Base-by-base conservation (phyloP, 2,797 vertebrate species). In the Chelidonichthys spinosus region DNA sequence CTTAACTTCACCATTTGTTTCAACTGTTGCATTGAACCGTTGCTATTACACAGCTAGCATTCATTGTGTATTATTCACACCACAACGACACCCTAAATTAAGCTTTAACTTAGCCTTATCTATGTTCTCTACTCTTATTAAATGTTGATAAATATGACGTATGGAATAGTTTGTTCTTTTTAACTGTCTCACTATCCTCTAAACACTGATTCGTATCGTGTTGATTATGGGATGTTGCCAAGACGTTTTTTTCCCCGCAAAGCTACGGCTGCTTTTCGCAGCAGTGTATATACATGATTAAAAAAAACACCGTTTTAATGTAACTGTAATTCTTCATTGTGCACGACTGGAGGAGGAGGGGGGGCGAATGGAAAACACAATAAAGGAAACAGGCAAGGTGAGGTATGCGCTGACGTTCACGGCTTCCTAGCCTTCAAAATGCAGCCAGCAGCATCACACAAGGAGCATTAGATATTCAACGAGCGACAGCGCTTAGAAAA, bases 321-420 rank as follows among this genome's bases (percentile, higher is more conserved):
- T 53, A 74, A 74, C 81, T 83, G 84, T 82, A 50, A 72, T 72
- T 74, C 73, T 83, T 86, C 80, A 81, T 70, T 84, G 82, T 87
- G 85, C 80, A 25, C 75, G 73, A 87, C 60, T 87, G 81, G 44
- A 61, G 78, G 65, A 25, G 10, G 13, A 8, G 11, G 50, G 63
- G 74, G 70, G 25, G 5, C 50, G 58, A 67, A 87, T 86, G 89
- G 82, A 91, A 90, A 89, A 88, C 89, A 90, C 84, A 90, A 89
- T 91, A 91, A 92, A 91, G 90, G 85, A 89, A 89, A 85, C 60
- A 84, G 85, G 85, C 90, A 89, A 89, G 87, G 91, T 90, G 90
- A 92, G 88, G 92, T 87, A 89, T 88, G 91, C 92, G 85, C 85
- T 90, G 84, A 84, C 83, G 76, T 90, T 73, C 65, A 69, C 84